Evolutionary conservation across 2,888 invertebrate genomes (phyloP).

Genomic region (Frankliniella fusca): DNA sequence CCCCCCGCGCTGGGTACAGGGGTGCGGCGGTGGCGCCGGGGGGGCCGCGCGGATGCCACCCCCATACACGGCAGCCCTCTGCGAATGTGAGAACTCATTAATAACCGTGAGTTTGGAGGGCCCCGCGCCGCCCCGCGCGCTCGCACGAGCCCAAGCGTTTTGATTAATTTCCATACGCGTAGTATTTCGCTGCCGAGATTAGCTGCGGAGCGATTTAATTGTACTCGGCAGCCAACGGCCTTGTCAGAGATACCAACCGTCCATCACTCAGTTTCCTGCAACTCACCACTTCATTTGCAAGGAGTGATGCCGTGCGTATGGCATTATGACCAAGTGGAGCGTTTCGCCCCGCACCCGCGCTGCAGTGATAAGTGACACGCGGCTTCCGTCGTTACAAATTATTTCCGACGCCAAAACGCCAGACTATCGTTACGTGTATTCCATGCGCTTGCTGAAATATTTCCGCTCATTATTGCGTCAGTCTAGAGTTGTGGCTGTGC

Average conservation of each 20-base stretch:
- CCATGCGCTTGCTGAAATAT: no score
- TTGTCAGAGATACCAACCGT: constrained; percentile 7
- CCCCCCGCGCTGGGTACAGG: no score
- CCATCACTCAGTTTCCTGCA: constrained; percentile 5
- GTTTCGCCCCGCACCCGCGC: no score
- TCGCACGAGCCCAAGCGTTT: neutral
- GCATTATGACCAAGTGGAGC: no score
- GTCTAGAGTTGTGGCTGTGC: no score
- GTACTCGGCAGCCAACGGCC: neutral
- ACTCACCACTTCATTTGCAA: constrained; percentile 26
- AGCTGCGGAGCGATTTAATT: constrained; percentile 1
- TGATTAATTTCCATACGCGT: constrained; percentile 18
- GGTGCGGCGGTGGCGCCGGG: no score
- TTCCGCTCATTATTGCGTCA: no score
- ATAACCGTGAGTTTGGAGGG: constrained; percentile 17
- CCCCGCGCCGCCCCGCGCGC: neutral
- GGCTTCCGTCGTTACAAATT: no score
- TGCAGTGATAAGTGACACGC: no score
- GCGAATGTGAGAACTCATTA: constrained; percentile 20
- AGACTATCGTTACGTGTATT: no score
- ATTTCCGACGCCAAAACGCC: no score
- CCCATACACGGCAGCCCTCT: neutral
- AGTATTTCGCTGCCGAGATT: constrained; percentile 9
- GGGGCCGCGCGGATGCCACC: no score
- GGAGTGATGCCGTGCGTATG: neutral